Evolutionary conservation across 1,140 invertebrate genomes (phyloP), one percentile per base, ranked within the genome.

Genomic region (Drosophila miranda): DNA sequence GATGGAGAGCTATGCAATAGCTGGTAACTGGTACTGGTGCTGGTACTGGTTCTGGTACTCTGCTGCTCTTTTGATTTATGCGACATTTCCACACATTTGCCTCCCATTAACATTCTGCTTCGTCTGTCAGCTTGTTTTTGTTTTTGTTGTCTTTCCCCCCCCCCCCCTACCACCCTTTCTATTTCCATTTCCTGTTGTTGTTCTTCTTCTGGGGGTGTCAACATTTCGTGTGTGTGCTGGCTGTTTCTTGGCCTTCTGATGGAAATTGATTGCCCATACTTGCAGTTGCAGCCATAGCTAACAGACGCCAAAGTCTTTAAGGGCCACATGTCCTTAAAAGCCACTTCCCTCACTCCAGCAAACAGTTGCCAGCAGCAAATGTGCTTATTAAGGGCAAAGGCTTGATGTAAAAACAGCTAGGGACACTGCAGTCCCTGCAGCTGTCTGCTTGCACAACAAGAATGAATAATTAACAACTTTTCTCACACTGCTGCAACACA

Each of bases 81-180:
- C 61, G 74, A 68, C 80, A 74, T 66, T 76, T 58, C 64, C 66
- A 64, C 69, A 76, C 67, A 75, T 84, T 80, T 77, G 81, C 73
- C 58, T 59, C 73, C 68, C 68, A 86, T 84, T 86, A 86, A 74
- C 73, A 80, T 77, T 84, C 80, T 66, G 80, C 75, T 52, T 48
- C 45, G 64, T 60, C 52, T 53, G 49, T 60, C 43, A 48, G 44
- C 50, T 53, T 62, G 34, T 49, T 26, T 4, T 26, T 26, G 23
- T 5, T 26, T 4, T 26, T 23, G 23, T 70, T 70, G 43, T 53
- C 43, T 11, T 11, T 4, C 11, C 34, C 9, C 34, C 34, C 30
- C 30, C 0, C 34, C 16, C 16, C 16, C 16, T 16, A 16, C 3
- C 0, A 38, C 3, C 34, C 11, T 4, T 2, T 0, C 5, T 11